Base-by-base conservation (phyloP, 2,888 invertebrate species). In the Beris morrisii region DNA sequence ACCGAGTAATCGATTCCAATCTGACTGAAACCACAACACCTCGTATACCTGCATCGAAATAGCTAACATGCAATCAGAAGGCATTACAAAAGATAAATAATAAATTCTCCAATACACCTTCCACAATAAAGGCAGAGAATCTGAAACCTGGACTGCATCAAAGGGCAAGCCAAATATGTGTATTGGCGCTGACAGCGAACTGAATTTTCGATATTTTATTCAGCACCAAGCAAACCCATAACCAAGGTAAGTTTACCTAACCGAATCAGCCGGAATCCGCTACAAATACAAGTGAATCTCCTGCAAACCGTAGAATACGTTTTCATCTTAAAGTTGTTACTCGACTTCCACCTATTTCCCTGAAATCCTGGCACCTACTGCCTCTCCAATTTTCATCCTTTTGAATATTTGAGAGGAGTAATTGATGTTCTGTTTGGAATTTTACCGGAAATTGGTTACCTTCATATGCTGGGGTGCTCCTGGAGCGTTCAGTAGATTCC, bases 361-460 rank as follows among this genome's bases (percentile, higher is more conserved):
- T 3, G 22, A 22, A 22, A 22, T 2, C 2, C 22, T 22, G 22
- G 22, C 22, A 22, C 13, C n/a, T 38, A 38, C 38, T 38, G 4
- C 38, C 9, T 1, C 22, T 38, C 9, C 38, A 38, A 38, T 38
- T 46, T n/a, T 46, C 46, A 6, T 5, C 46, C 46, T 13, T 46
- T 15, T 61, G 43, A 50, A 61, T 61, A 61, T 61, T 61, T 61
- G 7, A 61, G 30, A 52, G 52, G 32, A 32, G 61, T 61, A 61
- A 61, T 61, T 61, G 61, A 61, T 61, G 61, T 61, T 61, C 61
- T 61, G 43, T 61, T 52, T 50, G 61, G 43, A 46, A 61, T 52
- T 61, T 61, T 46, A 61, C 61, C 61, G 61, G 61, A 61, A 52
- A 61, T 61, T 61, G 61, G 61, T 52, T 61, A 61, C 50, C 38